Percentiles rank a stretch among this genome's conserved stretches.
phyloP scores from a whole-genome alignment of 2,888 invertebrate genomes.

The Mythimna vitellina region DNA sequence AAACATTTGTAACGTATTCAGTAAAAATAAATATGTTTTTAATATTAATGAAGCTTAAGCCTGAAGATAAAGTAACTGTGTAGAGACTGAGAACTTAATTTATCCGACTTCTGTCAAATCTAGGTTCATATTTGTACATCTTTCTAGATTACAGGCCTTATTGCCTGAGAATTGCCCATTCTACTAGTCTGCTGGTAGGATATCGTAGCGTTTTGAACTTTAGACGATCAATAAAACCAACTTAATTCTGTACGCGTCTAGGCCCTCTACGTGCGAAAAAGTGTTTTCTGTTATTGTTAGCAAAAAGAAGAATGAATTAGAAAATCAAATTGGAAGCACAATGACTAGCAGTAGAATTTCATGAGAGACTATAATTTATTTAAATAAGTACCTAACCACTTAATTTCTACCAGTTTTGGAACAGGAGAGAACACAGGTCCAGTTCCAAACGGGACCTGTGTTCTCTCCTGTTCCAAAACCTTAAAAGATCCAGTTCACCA shows the following conservation, averaged over 20 bases:
- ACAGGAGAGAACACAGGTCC: too few species aligned
- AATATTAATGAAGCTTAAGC: too few species aligned
- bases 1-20: too few species aligned
- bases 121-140: not conserved
- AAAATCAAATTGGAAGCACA: constrained; percentile 4
- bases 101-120: not conserved
- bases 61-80: not conserved
- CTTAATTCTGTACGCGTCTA: constrained; percentile 23
- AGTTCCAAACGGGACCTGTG: too few species aligned
- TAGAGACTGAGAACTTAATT: not conserved
- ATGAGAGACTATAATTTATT: too few species aligned
- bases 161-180: constrained; percentile 3
- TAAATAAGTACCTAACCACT: not conserved
- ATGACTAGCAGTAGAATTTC: not conserved
- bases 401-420: too few species aligned
- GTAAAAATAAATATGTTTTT: too few species aligned
- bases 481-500: not conserved
- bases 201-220: constrained; percentile 2
- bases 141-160: not conserved
- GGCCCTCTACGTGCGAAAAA: constrained; percentile 14
- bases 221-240: constrained; percentile 11
- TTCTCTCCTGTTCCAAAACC: too few species aligned
- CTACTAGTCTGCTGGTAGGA: constrained; percentile 8
- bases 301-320: constrained; percentile 20
- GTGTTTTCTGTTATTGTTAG: constrained; percentile 15